Evolutionary conservation across 2,113 vertebrate genomes (phyloP), one percentile per base, ranked within the genome.

Genomic region (Sander lucioperca): DNA sequence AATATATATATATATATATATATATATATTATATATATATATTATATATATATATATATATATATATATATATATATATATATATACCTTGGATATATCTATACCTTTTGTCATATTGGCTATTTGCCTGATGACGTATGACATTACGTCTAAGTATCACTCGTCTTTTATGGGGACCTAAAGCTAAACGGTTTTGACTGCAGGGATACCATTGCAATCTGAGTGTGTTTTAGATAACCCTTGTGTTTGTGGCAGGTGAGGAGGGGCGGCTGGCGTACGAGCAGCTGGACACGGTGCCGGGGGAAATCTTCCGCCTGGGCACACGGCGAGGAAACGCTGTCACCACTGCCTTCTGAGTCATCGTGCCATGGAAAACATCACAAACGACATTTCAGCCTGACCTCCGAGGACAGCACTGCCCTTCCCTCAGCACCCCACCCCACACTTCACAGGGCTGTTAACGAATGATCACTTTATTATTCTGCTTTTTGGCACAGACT

Each of bases 261-360:
- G 97, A 98, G 27, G 98, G 98, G 15, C 95, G 96, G 27, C 89
- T 98, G 93, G 98, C 97, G 0, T 99, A 99, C 0, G 97, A 99
- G 89, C 97, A 97, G 89, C 80, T 99, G 84, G 97, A 99, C 93
- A 96, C 94, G 4, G 96, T 97, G 54, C 96, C 97, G 10, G 94
- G 96, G 65, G 96, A 98, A 58, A 95, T 96, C 68, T 80, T 96
- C 57, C 93, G 92, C 62, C 92, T 95, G 64, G 96, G 96, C 83
- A 91, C 88, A 0, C 95, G 96, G 0, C 95, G 94, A n/a, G 96
- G 96, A 74, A 94, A 95, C 19, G 96, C 97, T 16, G 93, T 97
- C 85, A 97, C 97, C 88, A 98, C 97, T 13, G 95, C 96, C 84
- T 97, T 98, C 88, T 94, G 89, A 93, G 78, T 68, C 86, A 53